A percentile compares a stretch with the other conserved stretches of the same genome.
Evolutionary conservation across 1,140 invertebrate genomes (phyloP).

Genomic region (Drosophila carrolli): DNA sequence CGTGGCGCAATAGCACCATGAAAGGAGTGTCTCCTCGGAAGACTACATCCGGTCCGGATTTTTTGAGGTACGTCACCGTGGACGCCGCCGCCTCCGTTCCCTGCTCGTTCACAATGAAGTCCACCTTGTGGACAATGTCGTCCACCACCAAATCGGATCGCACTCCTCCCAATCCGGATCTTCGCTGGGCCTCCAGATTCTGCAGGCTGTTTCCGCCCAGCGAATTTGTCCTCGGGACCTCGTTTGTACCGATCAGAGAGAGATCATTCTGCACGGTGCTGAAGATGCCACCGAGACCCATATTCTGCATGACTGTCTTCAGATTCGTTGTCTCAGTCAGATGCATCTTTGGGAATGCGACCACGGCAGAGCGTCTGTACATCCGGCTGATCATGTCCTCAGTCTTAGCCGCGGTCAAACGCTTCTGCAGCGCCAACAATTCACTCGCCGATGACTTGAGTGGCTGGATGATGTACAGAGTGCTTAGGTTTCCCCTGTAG

Average conservation of each 20-base stretch:
- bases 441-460: constrained; percentile 84
- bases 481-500: constrained; percentile 88
- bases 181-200: constrained; percentile 43
- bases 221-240: background rate
- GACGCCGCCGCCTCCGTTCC: constrained; percentile 89
- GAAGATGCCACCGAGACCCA: constrained; percentile 88
- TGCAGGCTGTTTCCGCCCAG: constrained; percentile 10
- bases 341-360: constrained; percentile 89
- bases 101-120: constrained; percentile 88
- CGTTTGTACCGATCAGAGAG: constrained; percentile 85
- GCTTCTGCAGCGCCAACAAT: constrained; percentile 85
- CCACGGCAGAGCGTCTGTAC: constrained; percentile 84
- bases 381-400: constrained; percentile 86
- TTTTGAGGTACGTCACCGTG: constrained; percentile 86
- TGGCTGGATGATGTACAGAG: constrained; percentile 91
- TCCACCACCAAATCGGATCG: constrained; percentile 86
- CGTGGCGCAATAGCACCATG: constrained; percentile 89
- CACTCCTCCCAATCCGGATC: background rate
- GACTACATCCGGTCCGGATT: constrained; percentile 85
- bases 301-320: constrained; percentile 84
- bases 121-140: constrained; percentile 88
- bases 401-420: constrained; percentile 85
- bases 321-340: constrained; percentile 87
- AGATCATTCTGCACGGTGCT: constrained; percentile 86
- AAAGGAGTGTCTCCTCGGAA: constrained; percentile 90